These are phyloP conservation scores for Aramus guarauna DNA, from an alignment of 2,113 vertebrate genomes.

Conservation along the genomic window DNA sequence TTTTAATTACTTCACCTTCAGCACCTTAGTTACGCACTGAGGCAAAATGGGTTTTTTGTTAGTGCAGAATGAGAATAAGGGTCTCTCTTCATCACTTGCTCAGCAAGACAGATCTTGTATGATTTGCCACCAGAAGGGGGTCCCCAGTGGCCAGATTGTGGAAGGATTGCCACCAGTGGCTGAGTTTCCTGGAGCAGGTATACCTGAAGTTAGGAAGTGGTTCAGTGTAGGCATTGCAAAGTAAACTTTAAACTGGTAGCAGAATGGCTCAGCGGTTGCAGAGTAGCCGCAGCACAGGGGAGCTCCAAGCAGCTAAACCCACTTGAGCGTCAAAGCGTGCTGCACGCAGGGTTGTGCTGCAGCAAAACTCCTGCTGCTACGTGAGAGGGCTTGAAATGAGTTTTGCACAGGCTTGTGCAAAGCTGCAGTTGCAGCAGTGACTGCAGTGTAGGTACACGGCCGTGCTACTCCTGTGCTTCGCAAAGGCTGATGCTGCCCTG, in stretches of 20 bases:
- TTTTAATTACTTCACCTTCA: neutral
- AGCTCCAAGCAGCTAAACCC: neutral
- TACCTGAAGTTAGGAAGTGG: neutral
- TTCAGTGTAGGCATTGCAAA: neutral
- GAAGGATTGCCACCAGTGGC: neutral
- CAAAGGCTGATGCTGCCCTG: neutral
- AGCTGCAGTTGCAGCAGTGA: neutral
- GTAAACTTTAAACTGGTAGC: neutral
- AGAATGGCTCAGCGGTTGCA: neutral
- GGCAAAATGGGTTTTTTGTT: neutral
- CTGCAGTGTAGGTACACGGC: neutral
- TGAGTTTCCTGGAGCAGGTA: neutral
- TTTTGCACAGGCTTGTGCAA: neutral
- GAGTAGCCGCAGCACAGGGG: neutral
- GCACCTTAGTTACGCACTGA: neutral
- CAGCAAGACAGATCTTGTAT: neutral
- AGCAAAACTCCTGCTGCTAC: neutral
- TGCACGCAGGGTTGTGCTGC: neutral
- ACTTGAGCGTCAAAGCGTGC: neutral
- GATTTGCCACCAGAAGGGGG: neutral
- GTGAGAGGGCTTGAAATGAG: neutral
- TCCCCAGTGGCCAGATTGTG: neutral
- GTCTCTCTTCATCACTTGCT: neutral
- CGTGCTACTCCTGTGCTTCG: neutral
- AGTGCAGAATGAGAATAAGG: neutral